A percentile compares a stretch with the other conserved stretches of the same genome.
These are phyloP conservation scores for Natrix natrix DNA, from an alignment of 2,797 vertebrate genomes.

Conservation along the genomic window DNA sequence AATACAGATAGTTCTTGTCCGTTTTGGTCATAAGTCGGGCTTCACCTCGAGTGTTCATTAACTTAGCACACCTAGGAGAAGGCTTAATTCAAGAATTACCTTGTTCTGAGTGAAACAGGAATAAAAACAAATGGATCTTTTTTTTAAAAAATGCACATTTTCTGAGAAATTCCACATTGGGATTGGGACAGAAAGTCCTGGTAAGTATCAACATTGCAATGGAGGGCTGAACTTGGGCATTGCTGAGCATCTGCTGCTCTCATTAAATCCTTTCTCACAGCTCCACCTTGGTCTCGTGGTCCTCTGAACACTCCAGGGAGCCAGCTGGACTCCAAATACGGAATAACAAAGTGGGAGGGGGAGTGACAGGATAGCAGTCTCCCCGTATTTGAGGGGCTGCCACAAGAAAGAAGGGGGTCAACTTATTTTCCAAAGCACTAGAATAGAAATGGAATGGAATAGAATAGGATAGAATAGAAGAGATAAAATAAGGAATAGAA, in stretches of 20 bases:
- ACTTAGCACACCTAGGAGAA: neutral
- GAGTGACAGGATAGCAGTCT: neutral
- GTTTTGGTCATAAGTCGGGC: too few relatives aligned
- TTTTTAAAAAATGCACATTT: neutral
- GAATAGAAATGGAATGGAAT: too few relatives aligned
- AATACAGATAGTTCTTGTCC: too few relatives aligned
- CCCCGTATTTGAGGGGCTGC: neutral
- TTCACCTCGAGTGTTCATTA: neutral
- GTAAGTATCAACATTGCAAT: neutral
- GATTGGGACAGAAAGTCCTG: neutral
- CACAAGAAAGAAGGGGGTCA: neutral
- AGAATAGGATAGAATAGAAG: too few relatives aligned
- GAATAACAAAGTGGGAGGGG: neutral
- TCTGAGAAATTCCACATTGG: neutral
- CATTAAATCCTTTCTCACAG: neutral
- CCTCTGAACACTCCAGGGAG: neutral
- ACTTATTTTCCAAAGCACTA: accelerated
- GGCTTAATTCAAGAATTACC: neutral
- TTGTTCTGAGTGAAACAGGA: neutral
- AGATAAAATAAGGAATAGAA: too few relatives aligned
- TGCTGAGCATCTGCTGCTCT: neutral
- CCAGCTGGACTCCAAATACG: neutral
- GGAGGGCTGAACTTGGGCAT: neutral
- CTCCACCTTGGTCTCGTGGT: neutral
- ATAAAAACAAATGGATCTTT: neutral